phyloP scores from a whole-genome alignment of 1,140 invertebrate genomes.

The Lordiphosa mommai region DNA sequence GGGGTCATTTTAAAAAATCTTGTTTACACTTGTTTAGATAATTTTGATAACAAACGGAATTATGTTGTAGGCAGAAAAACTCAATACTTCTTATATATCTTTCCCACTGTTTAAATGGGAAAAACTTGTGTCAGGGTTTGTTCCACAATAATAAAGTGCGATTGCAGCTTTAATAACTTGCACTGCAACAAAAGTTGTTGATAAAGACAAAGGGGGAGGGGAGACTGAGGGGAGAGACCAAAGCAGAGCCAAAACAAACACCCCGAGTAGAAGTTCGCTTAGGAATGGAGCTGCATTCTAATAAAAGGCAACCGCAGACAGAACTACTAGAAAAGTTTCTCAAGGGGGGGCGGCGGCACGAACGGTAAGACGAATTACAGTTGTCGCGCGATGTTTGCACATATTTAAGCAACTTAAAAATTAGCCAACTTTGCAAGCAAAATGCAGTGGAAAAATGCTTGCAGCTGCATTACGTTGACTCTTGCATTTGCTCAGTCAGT shows the following conservation, averaged over 20 bases:
- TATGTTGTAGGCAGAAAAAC: too few relatives aligned
- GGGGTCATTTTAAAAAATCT: too few relatives aligned
- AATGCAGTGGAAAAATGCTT: conserved; percentile 51
- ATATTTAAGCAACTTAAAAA: conserved; percentile 74
- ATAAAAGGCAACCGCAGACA: conserved; percentile 47
- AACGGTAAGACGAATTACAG: conserved; percentile 59
- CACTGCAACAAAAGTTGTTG: conserved; percentile 42
- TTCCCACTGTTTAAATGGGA: conserved; percentile 2
- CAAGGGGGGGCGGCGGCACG: not conserved
- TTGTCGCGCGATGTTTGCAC: conserved; percentile 66
- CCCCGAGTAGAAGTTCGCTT: conserved; percentile 37
- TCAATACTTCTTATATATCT: too few relatives aligned
- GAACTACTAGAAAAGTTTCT: conserved; percentile 37
- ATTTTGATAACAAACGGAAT: too few relatives aligned
- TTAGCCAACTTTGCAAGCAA: conserved; percentile 54
- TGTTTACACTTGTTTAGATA: too few relatives aligned
- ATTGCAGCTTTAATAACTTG: conserved; percentile 73
- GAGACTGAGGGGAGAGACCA: conserved; percentile 3
- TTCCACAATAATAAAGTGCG: conserved; percentile 73
- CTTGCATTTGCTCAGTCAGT: conserved; percentile 3
- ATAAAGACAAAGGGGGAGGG: conserved; percentile 33
- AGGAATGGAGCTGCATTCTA: conserved; percentile 48
- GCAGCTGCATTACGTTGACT: conserved; percentile 26
- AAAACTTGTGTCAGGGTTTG: conserved; percentile 45
- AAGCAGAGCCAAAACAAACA: conserved; percentile 20